A percentile compares a stretch with the other conserved stretches of the same genome.
phyloP scores from a whole-genome alignment of 2,113 vertebrate species.

The Probosciger aterrimus region DNA sequence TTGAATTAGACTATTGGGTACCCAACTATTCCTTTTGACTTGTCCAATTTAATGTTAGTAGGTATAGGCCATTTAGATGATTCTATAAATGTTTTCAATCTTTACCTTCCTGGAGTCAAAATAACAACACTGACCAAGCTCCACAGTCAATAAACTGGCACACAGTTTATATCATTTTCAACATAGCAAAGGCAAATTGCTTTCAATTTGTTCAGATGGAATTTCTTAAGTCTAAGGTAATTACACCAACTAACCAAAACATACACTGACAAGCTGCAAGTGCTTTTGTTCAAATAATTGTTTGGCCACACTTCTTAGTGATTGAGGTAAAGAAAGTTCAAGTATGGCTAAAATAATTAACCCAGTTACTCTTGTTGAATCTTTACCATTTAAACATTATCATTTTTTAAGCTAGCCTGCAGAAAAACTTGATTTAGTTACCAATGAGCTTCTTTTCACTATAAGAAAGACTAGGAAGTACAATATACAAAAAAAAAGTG shows the following conservation, averaged over 20 bases:
- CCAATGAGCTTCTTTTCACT: background rate
- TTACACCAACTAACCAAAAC: slow-evolving; percentile 55
- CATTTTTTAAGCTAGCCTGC: background rate
- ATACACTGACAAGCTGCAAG: slow-evolving; percentile 6
- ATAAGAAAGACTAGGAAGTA: background rate
- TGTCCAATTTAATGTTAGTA: background rate
- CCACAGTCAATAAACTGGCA: slow-evolving; percentile 7
- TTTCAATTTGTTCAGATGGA: slow-evolving; percentile 41
- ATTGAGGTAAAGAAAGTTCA: slow-evolving; percentile 46
- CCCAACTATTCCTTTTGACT: background rate
- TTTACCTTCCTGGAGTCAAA: background rate
- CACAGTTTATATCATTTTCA: background rate
- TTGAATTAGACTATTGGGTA: background rate
- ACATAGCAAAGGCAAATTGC: slow-evolving; percentile 19
- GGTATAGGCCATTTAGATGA: background rate
- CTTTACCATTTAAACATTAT: slow-evolving; percentile 20
- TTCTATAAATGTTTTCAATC: slow-evolving; percentile 16
- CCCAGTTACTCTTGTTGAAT: slow-evolving; percentile 3
- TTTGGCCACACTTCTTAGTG: background rate
- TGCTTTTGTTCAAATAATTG: slow-evolving; percentile 33
- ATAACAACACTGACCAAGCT: background rate
- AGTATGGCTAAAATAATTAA: slow-evolving; percentile 30
- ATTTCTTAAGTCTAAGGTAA: slow-evolving; percentile 52
- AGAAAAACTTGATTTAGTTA: background rate
- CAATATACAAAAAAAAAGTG: background rate